Evolutionary conservation across 2,113 vertebrate species (phyloP).

Genomic region (Rhineura floridana): DNA sequence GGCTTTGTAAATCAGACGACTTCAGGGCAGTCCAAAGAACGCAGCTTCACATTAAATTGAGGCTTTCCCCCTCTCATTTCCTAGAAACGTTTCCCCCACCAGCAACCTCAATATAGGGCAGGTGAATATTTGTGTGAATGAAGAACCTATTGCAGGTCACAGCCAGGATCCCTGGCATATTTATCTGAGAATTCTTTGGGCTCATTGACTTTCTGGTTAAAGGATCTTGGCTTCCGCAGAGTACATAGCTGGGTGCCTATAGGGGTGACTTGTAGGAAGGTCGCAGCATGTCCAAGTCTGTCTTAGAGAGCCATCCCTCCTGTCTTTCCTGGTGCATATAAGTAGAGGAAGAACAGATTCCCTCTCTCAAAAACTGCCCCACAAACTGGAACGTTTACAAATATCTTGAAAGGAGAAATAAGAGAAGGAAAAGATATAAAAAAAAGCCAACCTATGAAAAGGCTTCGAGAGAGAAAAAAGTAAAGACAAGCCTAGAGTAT

Average conservation of each 20-base stretch:
- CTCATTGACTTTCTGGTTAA: slow-evolving; percentile 78
- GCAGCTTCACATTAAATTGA: not conserved
- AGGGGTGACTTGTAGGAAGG: slow-evolving; percentile 76
- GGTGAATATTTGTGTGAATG: not conserved
- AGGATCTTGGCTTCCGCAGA: slow-evolving; percentile 78
- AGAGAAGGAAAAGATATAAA: slow-evolving; percentile 51
- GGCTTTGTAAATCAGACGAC: not conserved
- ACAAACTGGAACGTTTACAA: slow-evolving; percentile 52
- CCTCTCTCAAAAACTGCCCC: slow-evolving; percentile 38
- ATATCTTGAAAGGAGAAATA: slow-evolving; percentile 62
- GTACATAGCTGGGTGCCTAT: slow-evolving; percentile 78
- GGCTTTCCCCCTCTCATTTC: not conserved
- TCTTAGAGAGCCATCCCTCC: slow-evolving; percentile 67
- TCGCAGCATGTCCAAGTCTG: slow-evolving; percentile 71
- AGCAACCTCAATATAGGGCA: not conserved
- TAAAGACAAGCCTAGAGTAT: slow-evolving; percentile 53
- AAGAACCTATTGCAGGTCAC: not conserved
- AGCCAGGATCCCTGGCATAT: slow-evolving; percentile 64
- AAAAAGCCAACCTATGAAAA: slow-evolving; percentile 53
- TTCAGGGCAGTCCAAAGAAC: not conserved
- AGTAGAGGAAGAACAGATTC: slow-evolving; percentile 60
- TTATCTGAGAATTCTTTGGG: slow-evolving; percentile 60
- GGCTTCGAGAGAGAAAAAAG: slow-evolving; percentile 65
- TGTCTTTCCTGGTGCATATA: slow-evolving; percentile 52
- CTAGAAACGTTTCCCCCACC: not conserved